Evolutionary conservation across 2,888 invertebrate species (phyloP), one percentile per base, ranked within the genome.

Genomic region (Eupithecia abbreviata): DNA sequence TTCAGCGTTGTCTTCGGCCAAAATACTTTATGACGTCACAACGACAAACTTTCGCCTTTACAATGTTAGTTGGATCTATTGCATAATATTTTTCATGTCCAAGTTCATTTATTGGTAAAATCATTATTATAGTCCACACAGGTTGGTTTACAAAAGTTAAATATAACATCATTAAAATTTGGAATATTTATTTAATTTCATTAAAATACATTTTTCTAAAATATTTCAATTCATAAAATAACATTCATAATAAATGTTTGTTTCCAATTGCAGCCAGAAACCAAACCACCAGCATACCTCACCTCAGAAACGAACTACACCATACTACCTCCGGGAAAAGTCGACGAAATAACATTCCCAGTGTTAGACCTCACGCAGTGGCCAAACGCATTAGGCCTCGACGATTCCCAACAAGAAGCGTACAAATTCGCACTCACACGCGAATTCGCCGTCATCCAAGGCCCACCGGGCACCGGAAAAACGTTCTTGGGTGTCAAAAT

Each of bases 391-490:
- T 4, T 96, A 66, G 90, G 91, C 55, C 90, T 98, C 3, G 97
- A 98, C 87, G 87, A 92, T 7, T 96, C 96, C 0, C 98, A 98
- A 90, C 90, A 95, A 78, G 86, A 90, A 58, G 98, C 98, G 0
- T 96, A 96, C 84, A 94, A 95, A 82, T 95, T 96, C 51, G 97
- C 97, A 0, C 85, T 98, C 3, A 96, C 96, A 0, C 94, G 96
- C 84, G 97, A 98, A 90, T 96, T 98, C 81, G 96, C 96, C 0
- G 95, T 98, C 0, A 97, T 98, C 79, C 98, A 98, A 93, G 98
- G 98, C 0, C 98, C 98, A 0, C 98, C 98, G 0, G 98, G 98
- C 3, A 98, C 98, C 0, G 98, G 98, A 0, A 98, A 98, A 94
- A 98, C 98, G 0, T 97, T 96, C 88, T 89, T 98, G 78, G 98